Percentiles rank a stretch among this genome's conserved stretches.
Evolutionary conservation across 1,140 invertebrate species (phyloP).

Genomic region (Drosophila suzukii): DNA sequence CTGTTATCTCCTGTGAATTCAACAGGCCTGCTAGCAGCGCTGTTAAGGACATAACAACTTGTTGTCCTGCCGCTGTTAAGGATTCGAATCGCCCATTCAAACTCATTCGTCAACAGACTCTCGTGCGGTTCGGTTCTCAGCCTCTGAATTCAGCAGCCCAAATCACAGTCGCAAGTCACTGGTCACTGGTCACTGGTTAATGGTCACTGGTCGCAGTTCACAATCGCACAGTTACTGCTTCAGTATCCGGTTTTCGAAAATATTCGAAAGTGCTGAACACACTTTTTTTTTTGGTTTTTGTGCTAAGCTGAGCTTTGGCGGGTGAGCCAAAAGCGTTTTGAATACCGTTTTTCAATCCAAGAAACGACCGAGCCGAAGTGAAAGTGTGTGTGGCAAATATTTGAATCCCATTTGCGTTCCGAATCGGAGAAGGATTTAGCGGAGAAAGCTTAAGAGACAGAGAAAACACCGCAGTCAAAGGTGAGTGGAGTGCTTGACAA

Average conservation of each 20-base stretch:
- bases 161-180: conserved; percentile 7
- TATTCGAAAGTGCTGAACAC: conserved; percentile 23
- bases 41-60: conserved; percentile 54
- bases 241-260: conserved; percentile 24
- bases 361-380: conserved; percentile 14
- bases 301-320: conserved; percentile 31
- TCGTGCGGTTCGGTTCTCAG: conserved; percentile 73
- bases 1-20: conserved; percentile 4
- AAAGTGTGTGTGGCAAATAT: conserved; percentile 28
- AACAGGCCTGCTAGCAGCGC: not conserved
- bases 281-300: conserved; percentile 31
- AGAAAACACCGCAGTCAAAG: conserved; percentile 40
- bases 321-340: conserved; percentile 14
- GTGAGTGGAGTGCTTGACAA: conserved; percentile 58
- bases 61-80: conserved; percentile 55
- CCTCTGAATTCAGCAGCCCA: conserved; percentile 22
- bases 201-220: conserved; percentile 9
- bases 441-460: conserved; percentile 27
- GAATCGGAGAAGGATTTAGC: conserved; percentile 43
- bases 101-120: conserved; percentile 73
- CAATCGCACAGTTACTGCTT: conserved; percentile 7
- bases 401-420: conserved; percentile 18
- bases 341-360: conserved; percentile 10
- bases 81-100: conserved; percentile 22
- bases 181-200: conserved; percentile 1